Base-by-base conservation (phyloP, 2,113 vertebrate species). In the Pedionomus torquatus region DNA sequence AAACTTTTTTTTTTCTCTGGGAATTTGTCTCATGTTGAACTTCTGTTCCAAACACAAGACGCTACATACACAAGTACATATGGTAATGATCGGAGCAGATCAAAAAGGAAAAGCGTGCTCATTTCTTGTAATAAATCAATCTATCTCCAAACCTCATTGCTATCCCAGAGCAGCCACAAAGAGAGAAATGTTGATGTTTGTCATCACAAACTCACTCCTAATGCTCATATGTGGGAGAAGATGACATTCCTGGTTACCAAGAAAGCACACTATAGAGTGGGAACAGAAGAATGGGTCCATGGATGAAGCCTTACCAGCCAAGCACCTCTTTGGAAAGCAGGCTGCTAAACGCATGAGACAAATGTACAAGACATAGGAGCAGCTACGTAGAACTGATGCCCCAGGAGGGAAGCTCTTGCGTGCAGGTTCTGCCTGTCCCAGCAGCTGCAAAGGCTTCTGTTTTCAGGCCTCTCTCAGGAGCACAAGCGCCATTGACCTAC, bases 301-400 rank as follows among this genome's bases (percentile, higher is more conserved):
- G 19, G 35, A 58, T 46, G 51, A 39, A 77, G 51, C 9, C 64
- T 37, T 24, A 37, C 8, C n/a, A 48, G 35, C 46, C 80, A 55
- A 61, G n/a, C 23, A 30, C 48, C 31, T 26, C 35, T 3, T 3
- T 18, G 35, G 55, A 61, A 51, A 80, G 28, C 23, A 75, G 48
- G 44, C 33, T 57, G 54, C 33, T 24, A 43, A 16, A 9, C 2
- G 5, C 23, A 10, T n/a, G n/a, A n/a, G n/a, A n/a, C 3, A 11
- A 33, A 18, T 18, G 48, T 1, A 31, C 41, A 28, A 37, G 46
- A 25, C 0, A 4, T 18, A 43, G 12, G 0, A 41, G 44, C 20
- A 58, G 61, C 30, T 24, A 13, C 2, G 0, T 5, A 23, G 19
- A 18, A 24, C 39, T 21, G 21, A 54, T 0, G 1, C 6, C 9